Evolutionary conservation across 2,113 vertebrate genomes (phyloP).

Genomic region (Bubalus kerabau): DNA sequence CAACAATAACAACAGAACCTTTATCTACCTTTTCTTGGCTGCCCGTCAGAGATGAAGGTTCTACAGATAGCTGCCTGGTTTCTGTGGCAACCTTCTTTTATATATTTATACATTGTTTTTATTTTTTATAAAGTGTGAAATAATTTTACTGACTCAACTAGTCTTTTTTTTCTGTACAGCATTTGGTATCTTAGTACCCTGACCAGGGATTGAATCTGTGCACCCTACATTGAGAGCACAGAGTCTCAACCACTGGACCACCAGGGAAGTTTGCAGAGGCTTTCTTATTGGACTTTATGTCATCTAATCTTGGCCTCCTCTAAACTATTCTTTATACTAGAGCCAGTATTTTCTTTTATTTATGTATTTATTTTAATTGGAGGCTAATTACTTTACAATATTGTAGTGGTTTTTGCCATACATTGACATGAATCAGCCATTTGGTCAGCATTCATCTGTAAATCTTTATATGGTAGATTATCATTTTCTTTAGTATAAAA

Average conservation of each 20-base stretch:
- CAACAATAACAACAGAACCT: neutral
- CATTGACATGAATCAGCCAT: neutral
- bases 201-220: neutral
- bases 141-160: neutral
- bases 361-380: neutral
- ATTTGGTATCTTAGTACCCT: neutral
- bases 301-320: neutral
- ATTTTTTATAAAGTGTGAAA: neutral
- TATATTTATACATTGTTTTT: neutral
- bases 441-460: neutral
- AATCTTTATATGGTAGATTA: neutral
- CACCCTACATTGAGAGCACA: neutral
- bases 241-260: neutral
- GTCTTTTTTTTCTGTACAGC: neutral
- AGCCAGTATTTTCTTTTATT: neutral
- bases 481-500: neutral
- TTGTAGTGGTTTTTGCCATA: neutral
- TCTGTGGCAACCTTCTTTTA: neutral
- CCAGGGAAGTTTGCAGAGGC: neutral
- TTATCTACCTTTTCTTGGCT: neutral
- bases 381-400: neutral
- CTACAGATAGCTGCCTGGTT: neutral
- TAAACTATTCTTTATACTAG: neutral
- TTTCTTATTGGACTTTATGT: neutral
- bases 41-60: neutral